phyloP scores from a whole-genome alignment of 92 coral and sea anemone genomes.

The Scolanthus callimorphus region DNA sequence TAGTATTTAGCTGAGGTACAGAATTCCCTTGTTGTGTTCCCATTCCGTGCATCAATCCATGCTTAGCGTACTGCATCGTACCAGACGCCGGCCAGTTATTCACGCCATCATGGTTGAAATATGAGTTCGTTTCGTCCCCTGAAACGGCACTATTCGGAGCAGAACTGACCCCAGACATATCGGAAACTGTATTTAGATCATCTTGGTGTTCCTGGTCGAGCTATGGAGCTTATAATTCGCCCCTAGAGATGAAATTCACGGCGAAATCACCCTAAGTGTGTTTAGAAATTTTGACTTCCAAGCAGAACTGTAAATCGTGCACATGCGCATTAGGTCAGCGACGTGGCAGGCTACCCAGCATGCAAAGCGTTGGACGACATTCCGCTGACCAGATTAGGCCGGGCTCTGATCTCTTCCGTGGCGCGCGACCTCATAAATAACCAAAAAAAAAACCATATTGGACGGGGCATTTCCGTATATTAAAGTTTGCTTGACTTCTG shows the following conservation, averaged over 20 bases:
- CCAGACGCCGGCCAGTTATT: conserved; percentile 54
- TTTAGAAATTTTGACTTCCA: conserved; percentile 12
- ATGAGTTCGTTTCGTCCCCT: conserved; percentile 73
- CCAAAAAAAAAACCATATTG: no score
- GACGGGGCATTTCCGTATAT: no score
- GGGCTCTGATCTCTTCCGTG: no score
- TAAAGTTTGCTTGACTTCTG: no score
- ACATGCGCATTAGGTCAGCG: conserved; percentile 86
- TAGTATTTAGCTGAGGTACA: not conserved
- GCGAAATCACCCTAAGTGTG: no score
- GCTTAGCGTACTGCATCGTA: conserved; percentile 25
- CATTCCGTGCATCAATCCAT: conserved; percentile 51
- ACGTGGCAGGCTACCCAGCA: conserved; percentile 77
- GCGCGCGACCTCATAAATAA: no score
- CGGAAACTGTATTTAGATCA: conserved; percentile 44
- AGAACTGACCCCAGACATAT: conserved; percentile 75
- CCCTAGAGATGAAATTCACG: no score
- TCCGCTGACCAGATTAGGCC: conserved; percentile 1
- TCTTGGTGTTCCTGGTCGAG: no score
- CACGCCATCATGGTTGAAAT: conserved; percentile 54
- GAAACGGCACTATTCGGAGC: conserved; percentile 67
- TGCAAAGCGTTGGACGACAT: not conserved
- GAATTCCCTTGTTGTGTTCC: not conserved
- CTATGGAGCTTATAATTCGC: no score
- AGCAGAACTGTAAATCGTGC: conserved; percentile 25